Conservation (phyloP, 2,797 vertebrate species). For the Crenichthys baileyi region DNA sequence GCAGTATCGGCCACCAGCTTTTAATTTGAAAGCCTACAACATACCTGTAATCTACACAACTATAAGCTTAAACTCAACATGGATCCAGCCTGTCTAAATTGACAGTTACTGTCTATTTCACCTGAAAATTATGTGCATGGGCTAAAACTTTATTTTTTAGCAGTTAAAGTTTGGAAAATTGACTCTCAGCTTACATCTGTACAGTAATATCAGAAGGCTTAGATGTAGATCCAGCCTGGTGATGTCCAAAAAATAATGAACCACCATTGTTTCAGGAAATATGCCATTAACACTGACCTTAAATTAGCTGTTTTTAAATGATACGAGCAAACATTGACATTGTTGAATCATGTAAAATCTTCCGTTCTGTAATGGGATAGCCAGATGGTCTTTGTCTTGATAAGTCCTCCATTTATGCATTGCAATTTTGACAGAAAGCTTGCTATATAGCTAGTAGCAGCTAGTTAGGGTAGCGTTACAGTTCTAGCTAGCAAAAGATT, state of each 20-base stretch:
- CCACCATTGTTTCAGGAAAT: not conserved
- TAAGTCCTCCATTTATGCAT: too few species aligned
- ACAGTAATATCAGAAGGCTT: not conserved
- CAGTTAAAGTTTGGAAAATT: not conserved
- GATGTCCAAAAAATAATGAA: not conserved
- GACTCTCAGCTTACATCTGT: not conserved
- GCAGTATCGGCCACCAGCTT: not conserved
- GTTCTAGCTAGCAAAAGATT: too few species aligned
- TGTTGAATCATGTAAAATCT: too few species aligned
- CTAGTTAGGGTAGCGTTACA: too few species aligned
- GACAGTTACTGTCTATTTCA: not conserved
- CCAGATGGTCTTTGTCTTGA: too few species aligned
- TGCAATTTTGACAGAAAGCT: too few species aligned
- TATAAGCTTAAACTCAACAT: not conserved
- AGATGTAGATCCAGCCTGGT: not conserved
- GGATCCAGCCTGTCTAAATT: not conserved
- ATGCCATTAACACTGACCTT: not conserved
- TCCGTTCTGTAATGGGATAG: too few species aligned
- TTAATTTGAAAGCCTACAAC: not conserved
- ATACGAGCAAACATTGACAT: too few species aligned
- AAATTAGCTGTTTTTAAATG: too few species aligned
- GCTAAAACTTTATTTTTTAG: not conserved
- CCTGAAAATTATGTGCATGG: not conserved
- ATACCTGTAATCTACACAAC: not conserved
- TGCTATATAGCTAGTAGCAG: too few species aligned